A percentile compares a stretch with the other conserved stretches of the same genome.
These are phyloP conservation scores for Arctocebus calabarensis DNA, from an alignment of 2,797 vertebrate genomes.

Conservation along the genomic window DNA sequence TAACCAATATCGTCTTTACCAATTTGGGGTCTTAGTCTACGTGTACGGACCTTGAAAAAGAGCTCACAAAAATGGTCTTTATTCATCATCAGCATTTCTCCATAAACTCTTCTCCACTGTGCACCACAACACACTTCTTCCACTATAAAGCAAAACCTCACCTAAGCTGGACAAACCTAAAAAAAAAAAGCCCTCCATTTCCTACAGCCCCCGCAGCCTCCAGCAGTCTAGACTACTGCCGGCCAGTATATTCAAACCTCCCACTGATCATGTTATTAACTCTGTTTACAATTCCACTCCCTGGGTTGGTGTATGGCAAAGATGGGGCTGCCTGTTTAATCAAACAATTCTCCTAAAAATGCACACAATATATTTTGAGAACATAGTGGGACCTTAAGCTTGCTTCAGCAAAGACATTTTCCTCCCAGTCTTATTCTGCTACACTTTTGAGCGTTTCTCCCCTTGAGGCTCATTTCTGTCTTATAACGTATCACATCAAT, in stretches of 20 bases:
- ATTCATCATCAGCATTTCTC: background rate
- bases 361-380: background rate
- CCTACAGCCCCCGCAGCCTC: background rate
- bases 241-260: background rate
- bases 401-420: conserved; percentile 20
- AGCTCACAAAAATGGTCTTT: background rate
- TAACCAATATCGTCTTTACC: background rate
- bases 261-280: background rate
- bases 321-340: conserved; percentile 17
- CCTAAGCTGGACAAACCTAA: background rate
- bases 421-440: background rate
- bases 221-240: background rate
- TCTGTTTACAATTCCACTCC: conserved; percentile 31
- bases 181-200: background rate
- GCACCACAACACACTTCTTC: background rate
- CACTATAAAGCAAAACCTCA: conserved; percentile 7
- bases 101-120: background rate
- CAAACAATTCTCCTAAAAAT: conserved; percentile 22
- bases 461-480: background rate
- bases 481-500: background rate
- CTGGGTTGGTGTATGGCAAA: background rate
- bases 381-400: background rate
- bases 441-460: background rate
- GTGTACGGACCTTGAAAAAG: background rate
- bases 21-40: background rate